Evolutionary conservation across 2,888 invertebrate species (phyloP).

Genomic region (Malthinus flaveolus): DNA sequence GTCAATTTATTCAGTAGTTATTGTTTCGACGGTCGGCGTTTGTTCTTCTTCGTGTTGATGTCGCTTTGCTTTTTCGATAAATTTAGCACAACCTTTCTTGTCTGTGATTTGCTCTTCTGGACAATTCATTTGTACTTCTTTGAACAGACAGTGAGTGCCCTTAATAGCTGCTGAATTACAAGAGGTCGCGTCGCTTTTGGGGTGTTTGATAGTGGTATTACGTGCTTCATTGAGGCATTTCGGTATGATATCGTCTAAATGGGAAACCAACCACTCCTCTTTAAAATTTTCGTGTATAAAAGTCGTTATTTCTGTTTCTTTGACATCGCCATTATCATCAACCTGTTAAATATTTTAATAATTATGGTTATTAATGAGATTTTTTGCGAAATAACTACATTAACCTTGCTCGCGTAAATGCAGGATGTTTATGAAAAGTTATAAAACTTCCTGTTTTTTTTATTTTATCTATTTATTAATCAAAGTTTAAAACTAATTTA

Average conservation of each 20-base stretch:
- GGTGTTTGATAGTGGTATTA: slow-evolving; percentile 34
- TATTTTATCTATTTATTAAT: too few species aligned
- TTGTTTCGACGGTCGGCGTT: too few species aligned
- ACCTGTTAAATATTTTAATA: slow-evolving; percentile 39
- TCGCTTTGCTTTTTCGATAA: slow-evolving; percentile 46
- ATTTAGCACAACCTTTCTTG: slow-evolving; percentile 44
- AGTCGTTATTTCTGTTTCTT: slow-evolving; percentile 40
- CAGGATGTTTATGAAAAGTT: too few species aligned
- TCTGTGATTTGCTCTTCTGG: slow-evolving; percentile 52
- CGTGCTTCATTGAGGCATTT: slow-evolving; percentile 46
- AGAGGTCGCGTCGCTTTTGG: slow-evolving; percentile 33
- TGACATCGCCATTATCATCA: slow-evolving; percentile 46
- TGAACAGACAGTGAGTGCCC: slow-evolving; percentile 50
- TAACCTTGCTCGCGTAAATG: too few species aligned
- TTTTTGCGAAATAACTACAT: neutral
- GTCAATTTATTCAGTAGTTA: too few species aligned
- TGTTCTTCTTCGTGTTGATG: slow-evolving; percentile 22
- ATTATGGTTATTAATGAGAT: neutral
- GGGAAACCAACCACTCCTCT: slow-evolving; percentile 44
- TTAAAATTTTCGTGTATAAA: slow-evolving; percentile 42
- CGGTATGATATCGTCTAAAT: slow-evolving; percentile 45
- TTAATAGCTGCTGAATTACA: slow-evolving; percentile 49
- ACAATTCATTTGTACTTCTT: slow-evolving; percentile 50
- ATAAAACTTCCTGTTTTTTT: too few species aligned
- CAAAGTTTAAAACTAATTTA: neutral